Percentiles rank a stretch among this genome's conserved stretches.
Evolutionary conservation across 2,888 invertebrate genomes (phyloP).

Genomic region (Microctonus brassicae): DNA sequence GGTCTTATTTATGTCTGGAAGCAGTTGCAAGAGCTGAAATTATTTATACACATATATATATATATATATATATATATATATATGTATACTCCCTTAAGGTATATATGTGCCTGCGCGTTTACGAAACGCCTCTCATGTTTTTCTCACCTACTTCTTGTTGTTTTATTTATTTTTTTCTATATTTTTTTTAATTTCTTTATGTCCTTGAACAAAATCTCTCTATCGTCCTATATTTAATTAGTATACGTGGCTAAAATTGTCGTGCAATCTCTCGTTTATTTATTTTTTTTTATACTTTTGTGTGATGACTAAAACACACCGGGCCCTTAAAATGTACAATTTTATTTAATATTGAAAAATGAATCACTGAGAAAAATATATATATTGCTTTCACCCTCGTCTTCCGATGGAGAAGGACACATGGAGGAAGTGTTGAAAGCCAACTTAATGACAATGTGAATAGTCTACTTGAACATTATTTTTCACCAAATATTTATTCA

Average conservation of each 20-base stretch:
- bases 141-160: conserved; percentile 1
- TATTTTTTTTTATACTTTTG: background rate
- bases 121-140: background rate
- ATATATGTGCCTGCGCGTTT: background rate
- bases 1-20: conserved; percentile 26
- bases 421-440: background rate
- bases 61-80: background rate
- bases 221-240: background rate
- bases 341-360: background rate
- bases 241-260: background rate
- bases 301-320: background rate
- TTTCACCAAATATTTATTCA: background rate
- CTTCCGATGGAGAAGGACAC: background rate
- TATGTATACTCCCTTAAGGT: background rate
- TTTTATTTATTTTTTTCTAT: no score
- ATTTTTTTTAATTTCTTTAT: background rate
- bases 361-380: background rate
- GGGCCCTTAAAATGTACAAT: background rate
- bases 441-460: background rate
- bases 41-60: background rate
- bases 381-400: background rate
- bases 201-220: background rate
- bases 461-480: background rate
- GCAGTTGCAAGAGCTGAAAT: background rate
- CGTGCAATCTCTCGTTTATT: background rate